phyloP scores from a whole-genome alignment of 2,888 invertebrate species.

The Phortica magna region DNA sequence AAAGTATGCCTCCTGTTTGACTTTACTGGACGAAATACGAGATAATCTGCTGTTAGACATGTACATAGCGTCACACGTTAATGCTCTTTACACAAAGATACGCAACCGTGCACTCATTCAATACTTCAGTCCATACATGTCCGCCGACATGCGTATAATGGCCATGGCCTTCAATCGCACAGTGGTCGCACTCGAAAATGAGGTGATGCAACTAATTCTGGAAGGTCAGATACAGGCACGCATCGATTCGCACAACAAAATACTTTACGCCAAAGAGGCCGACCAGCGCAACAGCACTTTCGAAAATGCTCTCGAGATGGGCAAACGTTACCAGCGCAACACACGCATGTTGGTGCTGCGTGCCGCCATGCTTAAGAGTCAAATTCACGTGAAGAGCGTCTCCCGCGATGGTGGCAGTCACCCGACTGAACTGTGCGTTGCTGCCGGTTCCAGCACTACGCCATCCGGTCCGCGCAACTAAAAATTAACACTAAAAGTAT shows the following conservation, averaged over 20 bases:
- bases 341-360: conserved; percentile 94
- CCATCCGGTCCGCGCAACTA: conserved; percentile 40
- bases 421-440: conserved; percentile 82
- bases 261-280: conserved; percentile 96
- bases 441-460: conserved; percentile 80
- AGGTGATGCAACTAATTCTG: conserved; percentile 96
- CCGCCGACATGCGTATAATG: conserved; percentile 98
- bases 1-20: conserved; percentile 97
- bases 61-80: conserved; percentile 97
- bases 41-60: conserved; percentile 97
- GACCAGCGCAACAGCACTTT: conserved; percentile 97
- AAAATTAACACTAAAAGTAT: conserved; percentile 2
- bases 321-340: conserved; percentile 93
- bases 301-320: conserved; percentile 93
- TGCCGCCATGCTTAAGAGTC: conserved; percentile 95
- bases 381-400: conserved; percentile 90
- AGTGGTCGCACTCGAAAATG: conserved; percentile 94
- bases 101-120: conserved; percentile 97
- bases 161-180: conserved; percentile 96
- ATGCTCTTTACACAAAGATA: conserved; percentile 94
- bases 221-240: conserved; percentile 98
- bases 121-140: conserved; percentile 97
- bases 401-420: conserved; percentile 79
- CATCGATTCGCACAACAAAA: conserved; percentile 98
- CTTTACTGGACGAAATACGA: conserved; percentile 94